Evolutionary conservation across 2,113 vertebrate species (phyloP).

Genomic region (Siniperca knerii): DNA sequence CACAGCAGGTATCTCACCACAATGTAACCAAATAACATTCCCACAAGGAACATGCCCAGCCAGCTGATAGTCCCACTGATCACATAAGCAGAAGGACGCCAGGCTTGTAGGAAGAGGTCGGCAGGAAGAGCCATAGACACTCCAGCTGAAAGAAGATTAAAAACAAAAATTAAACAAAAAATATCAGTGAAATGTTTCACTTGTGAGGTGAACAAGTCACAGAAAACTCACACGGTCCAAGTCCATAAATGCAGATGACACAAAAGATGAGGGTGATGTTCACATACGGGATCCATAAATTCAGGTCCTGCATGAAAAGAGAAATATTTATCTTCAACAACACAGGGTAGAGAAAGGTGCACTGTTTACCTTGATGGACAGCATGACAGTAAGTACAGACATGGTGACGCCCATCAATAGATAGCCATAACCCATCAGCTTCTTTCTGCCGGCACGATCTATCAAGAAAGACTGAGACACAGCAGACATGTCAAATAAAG

Average conservation of each 20-base stretch:
- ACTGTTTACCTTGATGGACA: slow-evolving; percentile 82
- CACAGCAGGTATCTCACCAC: slow-evolving; percentile 78
- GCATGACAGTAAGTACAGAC: slow-evolving; percentile 75
- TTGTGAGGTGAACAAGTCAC: background rate
- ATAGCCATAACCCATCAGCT: slow-evolving; percentile 85
- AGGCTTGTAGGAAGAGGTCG: slow-evolving; percentile 88
- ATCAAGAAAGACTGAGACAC: slow-evolving; percentile 82
- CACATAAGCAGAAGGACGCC: slow-evolving; percentile 85
- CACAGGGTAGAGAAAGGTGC: background rate
- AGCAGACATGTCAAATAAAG: background rate
- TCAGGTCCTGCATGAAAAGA: slow-evolving; percentile 73
- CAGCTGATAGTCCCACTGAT: slow-evolving; percentile 82
- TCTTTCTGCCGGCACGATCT: slow-evolving; percentile 81
- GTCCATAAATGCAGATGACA: slow-evolving; percentile 85
- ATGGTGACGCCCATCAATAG: slow-evolving; percentile 84
- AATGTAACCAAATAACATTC: slow-evolving; percentile 84
- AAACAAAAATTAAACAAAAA: background rate
- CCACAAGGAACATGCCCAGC: slow-evolving; percentile 83
- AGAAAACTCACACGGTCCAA: slow-evolving; percentile 84
- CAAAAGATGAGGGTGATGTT: slow-evolving; percentile 85
- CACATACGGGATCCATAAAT: slow-evolving; percentile 81
- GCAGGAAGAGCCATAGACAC: slow-evolving; percentile 82
- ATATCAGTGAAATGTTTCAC: background rate
- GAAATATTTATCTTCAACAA: background rate
- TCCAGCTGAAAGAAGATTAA: slow-evolving; percentile 74